Conservation (phyloP, 2,888 invertebrate genomes). For the Halocaridina rubra region DNA sequence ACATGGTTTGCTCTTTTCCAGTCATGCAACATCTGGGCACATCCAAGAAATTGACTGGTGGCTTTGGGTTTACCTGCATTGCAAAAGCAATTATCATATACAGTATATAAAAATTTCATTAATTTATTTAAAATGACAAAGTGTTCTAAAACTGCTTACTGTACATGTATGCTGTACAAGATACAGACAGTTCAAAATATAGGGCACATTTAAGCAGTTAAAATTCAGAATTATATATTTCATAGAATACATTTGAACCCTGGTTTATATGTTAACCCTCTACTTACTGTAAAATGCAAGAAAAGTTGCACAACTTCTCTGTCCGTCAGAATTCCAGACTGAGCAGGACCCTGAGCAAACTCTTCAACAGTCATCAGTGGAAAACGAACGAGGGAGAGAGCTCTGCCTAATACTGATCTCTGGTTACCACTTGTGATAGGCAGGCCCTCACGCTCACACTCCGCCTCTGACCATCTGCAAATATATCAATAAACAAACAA, state of each 20-base stretch:
- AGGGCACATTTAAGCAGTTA: too few species aligned
- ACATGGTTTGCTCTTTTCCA: conserved; percentile 81
- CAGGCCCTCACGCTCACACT: conserved; percentile 77
- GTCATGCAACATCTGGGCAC: conserved; percentile 82
- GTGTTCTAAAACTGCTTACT: too few species aligned
- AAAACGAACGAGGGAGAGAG: conserved; percentile 81
- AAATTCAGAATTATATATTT: too few species aligned
- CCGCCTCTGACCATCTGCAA: conserved; percentile 78
- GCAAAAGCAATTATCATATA: conserved; percentile 71
- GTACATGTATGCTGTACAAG: too few species aligned
- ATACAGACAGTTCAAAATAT: too few species aligned
- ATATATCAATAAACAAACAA: neutral
- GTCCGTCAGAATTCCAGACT: conserved; percentile 81
- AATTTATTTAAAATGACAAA: too few species aligned
- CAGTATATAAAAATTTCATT: neutral
- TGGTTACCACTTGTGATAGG: conserved; percentile 78
- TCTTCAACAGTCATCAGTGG: conserved; percentile 88
- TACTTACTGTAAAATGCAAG: conserved; percentile 74
- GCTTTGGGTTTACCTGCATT: conserved; percentile 83
- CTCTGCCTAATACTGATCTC: conserved; percentile 77
- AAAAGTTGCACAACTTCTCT: conserved; percentile 81
- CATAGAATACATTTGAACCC: too few species aligned
- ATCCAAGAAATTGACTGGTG: conserved; percentile 78
- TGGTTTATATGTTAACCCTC: too few species aligned
- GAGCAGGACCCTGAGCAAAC: conserved; percentile 82